Percentiles rank a stretch among this genome's conserved stretches.
Conservation (phyloP, 2,888 invertebrate genomes). For the Aricia artaxerxes region DNA sequence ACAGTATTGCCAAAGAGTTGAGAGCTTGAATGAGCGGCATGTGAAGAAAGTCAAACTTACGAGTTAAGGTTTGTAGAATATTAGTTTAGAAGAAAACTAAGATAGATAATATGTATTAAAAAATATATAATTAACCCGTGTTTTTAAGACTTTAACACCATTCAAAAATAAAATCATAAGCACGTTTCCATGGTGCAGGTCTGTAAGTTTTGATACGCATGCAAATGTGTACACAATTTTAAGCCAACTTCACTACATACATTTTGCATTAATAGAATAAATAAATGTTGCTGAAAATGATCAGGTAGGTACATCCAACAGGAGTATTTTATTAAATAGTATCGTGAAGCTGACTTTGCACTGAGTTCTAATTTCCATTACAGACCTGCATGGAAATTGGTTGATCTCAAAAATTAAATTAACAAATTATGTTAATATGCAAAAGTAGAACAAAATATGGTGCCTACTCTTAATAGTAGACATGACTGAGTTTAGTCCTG, state of each 20-base stretch:
- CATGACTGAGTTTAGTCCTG: constrained; percentile 37
- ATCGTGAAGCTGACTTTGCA: background rate
- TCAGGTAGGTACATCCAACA: background rate
- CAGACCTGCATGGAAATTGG: constrained; percentile 19
- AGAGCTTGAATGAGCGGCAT: constrained; percentile 2
- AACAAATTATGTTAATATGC: constrained; percentile 75
- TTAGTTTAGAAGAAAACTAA: constrained; percentile 5
- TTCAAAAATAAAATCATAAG: constrained; percentile 4
- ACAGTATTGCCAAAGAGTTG: background rate
- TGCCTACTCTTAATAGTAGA: constrained; percentile 40
- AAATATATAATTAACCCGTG: constrained; percentile 28
- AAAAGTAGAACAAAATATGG: constrained; percentile 55
- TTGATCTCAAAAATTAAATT: constrained; percentile 41
- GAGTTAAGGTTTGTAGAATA: background rate
- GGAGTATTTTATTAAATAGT: background rate
- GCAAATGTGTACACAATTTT: background rate
- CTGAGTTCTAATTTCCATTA: background rate
- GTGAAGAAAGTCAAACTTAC: background rate
- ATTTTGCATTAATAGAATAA: background rate
- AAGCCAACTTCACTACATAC: background rate
- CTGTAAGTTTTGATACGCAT: constrained; percentile 5
- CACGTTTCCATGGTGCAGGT: constrained; percentile 8
- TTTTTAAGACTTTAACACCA: constrained; percentile 21
- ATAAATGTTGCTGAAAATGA: background rate
- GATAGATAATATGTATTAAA: constrained; percentile 24